Evolutionary conservation across 2,113 vertebrate genomes (phyloP).

Genomic region (Charina bottae): DNA sequence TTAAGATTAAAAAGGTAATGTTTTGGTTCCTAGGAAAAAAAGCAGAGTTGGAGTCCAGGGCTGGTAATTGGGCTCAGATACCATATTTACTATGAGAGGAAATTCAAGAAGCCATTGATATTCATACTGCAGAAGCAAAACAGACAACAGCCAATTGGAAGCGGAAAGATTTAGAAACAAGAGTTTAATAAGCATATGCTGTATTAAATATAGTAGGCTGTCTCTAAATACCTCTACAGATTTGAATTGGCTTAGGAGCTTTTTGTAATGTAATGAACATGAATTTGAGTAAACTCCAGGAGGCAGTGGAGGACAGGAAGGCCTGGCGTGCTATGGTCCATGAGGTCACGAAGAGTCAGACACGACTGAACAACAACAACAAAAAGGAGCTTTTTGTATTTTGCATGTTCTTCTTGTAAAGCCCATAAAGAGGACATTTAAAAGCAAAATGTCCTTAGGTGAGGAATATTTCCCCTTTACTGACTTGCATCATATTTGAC

Average conservation of each 20-base stretch:
- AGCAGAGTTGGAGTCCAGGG: not conserved
- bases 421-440: not conserved
- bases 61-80: not conserved
- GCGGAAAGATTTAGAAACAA: not conserved
- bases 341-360: too few species aligned
- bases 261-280: too few species aligned
- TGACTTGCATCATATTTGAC: not conserved
- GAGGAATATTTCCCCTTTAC: not conserved
- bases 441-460: not conserved
- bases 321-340: too few species aligned
- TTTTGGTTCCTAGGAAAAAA: not conserved
- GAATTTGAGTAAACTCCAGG: too few species aligned
- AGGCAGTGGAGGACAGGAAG: too few species aligned
- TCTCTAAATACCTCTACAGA: not conserved
- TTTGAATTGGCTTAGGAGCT: not conserved
- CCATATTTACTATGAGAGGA: not conserved
- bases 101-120: not conserved
- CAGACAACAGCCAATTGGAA: not conserved
- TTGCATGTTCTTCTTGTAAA: not conserved
- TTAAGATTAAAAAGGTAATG: not conserved
- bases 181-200: not conserved
- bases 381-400: not conserved
- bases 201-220: not conserved
- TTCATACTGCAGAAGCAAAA: not conserved
- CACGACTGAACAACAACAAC: too few species aligned